Base-by-base conservation (phyloP, 2,113 vertebrate genomes). In the Sialia sialis region DNA sequence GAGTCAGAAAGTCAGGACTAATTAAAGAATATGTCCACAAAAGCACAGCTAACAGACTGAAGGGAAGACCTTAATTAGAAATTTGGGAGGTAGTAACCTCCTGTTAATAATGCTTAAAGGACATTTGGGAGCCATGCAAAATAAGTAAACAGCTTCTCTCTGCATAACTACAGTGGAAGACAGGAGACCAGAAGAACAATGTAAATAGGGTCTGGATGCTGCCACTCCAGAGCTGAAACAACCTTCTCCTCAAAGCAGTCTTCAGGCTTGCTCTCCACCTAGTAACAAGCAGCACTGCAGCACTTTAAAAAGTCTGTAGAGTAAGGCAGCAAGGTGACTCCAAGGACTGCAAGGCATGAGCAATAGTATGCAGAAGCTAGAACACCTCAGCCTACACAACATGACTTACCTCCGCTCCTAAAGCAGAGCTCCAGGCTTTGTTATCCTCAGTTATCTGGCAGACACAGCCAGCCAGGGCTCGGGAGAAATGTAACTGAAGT, bases 1-100 rank as follows among this genome's bases (percentile, higher is more conserved):
- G 84, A 97, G 90, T 95, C 94, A 90, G 94, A 96, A 95, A 96
- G 94, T 96, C 95, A 96, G 95, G 96, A 93, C 94, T 97, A 97
- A 97, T 95, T 96, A 95, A 96, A 88, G 93, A 93, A 96, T 80
- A 70, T 74, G 96, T 95, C 96, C 96, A 86, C 78, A 95, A 90
- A 97, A 95, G 69, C 48, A 63, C 70, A 93, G 70, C 67, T 95
- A 96, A 93, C 91, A 95, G 89, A 80, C 91, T 87, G 51, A 97
- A 93, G 46, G 92, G 81, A 97, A 95, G 94, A 86, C 79, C 83
- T 96, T 93, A 95, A 96, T 96, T 97, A 94, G 94, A 94, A 95
- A 96, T 95, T 44, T 90, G 84, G 85, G 90, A 87, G 64, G 82
- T 90, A 93, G 79, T 68, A 86, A 74, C 88, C 94, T 93, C 90